A percentile compares a stretch with the other conserved stretches of the same genome.
These are phyloP conservation scores for Eulemur rubriventer DNA, from an alignment of 2,797 vertebrate genomes.

Conservation along the genomic window DNA sequence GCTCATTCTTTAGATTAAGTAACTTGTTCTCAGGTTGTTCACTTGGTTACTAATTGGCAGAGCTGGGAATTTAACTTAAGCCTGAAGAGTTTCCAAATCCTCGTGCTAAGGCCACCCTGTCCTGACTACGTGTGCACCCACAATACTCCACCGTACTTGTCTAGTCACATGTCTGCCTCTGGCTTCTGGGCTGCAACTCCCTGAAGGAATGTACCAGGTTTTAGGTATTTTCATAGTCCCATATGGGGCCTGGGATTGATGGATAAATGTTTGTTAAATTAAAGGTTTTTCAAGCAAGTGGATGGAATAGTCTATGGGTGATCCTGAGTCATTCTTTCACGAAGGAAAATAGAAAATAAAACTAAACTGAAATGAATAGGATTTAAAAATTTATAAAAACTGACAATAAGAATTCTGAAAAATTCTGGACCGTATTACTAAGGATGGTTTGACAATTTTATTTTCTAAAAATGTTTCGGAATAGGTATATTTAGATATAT, in stretches of 20 bases:
- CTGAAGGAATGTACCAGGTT: not conserved
- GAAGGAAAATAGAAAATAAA: slow-evolving; percentile 44
- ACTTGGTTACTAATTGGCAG: not conserved
- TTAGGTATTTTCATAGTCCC: not conserved
- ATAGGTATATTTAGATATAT: not conserved
- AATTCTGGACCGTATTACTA: not conserved
- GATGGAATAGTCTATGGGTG: not conserved
- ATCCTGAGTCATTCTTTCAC: slow-evolving; percentile 34
- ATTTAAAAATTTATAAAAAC: slow-evolving; percentile 50
- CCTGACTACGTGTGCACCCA: accelerated
- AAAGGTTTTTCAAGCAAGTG: slow-evolving; percentile 20
- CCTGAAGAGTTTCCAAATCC: not conserved
- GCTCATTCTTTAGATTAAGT: not conserved
- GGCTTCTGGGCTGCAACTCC: accelerated
- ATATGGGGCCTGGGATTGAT: not conserved
- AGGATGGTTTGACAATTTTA: not conserved
- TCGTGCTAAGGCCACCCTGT: accelerated
- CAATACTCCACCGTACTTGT: accelerated
- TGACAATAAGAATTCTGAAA: not conserved
- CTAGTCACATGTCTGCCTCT: not conserved
- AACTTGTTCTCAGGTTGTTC: not conserved
- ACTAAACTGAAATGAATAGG: not conserved
- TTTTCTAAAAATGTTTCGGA: slow-evolving; percentile 38
- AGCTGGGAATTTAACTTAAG: not conserved
- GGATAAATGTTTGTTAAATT: not conserved